Conservation (phyloP, 2,113 vertebrate genomes). For the Perca flavescens region DNA sequence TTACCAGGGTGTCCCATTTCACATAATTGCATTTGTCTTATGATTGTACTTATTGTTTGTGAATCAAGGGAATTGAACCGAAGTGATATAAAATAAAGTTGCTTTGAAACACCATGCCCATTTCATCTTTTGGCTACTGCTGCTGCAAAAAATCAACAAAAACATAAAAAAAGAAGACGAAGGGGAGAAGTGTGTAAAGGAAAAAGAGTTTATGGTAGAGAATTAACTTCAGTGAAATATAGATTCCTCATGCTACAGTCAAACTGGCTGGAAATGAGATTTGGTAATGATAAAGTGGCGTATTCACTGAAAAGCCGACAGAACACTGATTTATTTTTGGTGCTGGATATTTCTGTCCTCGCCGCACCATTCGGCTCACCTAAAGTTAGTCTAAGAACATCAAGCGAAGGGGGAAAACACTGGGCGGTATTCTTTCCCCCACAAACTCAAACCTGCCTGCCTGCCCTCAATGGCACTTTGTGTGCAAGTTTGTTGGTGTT, state of each 20-base stretch:
- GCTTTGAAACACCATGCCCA: conserved; percentile 2
- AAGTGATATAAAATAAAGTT: background rate
- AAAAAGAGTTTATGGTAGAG: background rate
- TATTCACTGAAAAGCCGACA: conserved; percentile 46
- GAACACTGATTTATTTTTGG: conserved; percentile 51
- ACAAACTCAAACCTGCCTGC: conserved; percentile 34
- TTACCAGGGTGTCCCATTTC: too few species aligned
- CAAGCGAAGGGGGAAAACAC: conserved; percentile 63
- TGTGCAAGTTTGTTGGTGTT: conserved; percentile 66
- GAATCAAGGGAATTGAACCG: too few species aligned
- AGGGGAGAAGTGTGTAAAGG: background rate
- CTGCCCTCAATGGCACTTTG: conserved; percentile 76
- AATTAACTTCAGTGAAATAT: background rate
- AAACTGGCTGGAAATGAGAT: conserved; percentile 26
- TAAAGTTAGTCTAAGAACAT: conserved; percentile 39
- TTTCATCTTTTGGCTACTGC: background rate
- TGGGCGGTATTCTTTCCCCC: conserved; percentile 67
- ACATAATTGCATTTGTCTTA: too few species aligned
- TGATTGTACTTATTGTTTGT: too few species aligned
- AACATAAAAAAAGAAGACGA: background rate
- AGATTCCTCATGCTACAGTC: background rate
- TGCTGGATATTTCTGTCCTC: conserved; percentile 67
- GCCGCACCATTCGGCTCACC: conserved; percentile 46
- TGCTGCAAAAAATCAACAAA: background rate
- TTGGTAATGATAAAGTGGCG: conserved; percentile 26